These are phyloP conservation scores for Lepidurus arcticus DNA, from an alignment of 1,140 invertebrate species.

Conservation along the genomic window DNA sequence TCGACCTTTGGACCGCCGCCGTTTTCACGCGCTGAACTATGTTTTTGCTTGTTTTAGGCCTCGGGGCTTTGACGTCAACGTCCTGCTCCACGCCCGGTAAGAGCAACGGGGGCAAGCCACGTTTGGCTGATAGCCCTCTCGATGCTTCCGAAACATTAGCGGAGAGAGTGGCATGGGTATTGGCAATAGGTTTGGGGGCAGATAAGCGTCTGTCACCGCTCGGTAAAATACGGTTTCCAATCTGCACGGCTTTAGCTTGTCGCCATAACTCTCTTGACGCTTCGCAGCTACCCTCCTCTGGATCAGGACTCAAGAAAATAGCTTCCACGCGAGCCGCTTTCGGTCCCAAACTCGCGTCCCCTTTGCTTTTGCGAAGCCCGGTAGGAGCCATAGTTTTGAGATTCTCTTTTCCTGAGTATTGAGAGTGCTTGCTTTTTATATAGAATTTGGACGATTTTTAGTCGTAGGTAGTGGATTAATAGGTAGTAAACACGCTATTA, in stretches of 20 bases:
- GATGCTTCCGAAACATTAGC: neutral
- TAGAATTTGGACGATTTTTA: neutral
- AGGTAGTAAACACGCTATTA: neutral
- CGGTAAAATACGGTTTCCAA: conserved; percentile 24
- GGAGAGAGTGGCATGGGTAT: neutral
- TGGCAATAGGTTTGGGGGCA: neutral
- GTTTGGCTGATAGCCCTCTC: neutral
- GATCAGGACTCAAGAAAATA: conserved; percentile 33
- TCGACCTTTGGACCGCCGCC: neutral
- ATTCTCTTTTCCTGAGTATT: neutral
- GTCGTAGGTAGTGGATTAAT: neutral
- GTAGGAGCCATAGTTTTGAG: neutral
- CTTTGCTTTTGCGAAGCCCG: neutral
- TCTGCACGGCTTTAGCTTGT: conserved; percentile 30
- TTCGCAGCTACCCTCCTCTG: conserved; percentile 31
- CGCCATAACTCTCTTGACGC: conserved; percentile 34
- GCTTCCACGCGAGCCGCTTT: conserved; percentile 32
- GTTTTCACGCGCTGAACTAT: neutral
- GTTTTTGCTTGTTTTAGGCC: neutral
- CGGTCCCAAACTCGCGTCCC: neutral
- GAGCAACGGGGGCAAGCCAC: neutral
- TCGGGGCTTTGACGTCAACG: neutral
- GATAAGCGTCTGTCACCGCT: neutral
- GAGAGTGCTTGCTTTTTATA: neutral
- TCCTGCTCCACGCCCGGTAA: conserved; percentile 17